Conservation (phyloP, 2,113 vertebrate genomes). For the Mionectes macconnelli region DNA sequence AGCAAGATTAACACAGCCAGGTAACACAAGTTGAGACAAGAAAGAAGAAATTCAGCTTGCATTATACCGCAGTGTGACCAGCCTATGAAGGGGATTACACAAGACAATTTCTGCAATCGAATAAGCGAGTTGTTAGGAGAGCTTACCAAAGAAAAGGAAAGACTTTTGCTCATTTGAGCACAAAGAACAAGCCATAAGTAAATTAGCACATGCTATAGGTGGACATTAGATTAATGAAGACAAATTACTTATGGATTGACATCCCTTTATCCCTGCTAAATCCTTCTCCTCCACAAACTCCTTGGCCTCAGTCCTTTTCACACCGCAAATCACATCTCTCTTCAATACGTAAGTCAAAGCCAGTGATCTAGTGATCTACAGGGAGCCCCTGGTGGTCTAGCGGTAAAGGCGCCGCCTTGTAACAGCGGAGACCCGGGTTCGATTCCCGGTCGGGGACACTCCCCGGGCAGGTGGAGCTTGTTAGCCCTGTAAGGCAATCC, state of each 20-base stretch:
- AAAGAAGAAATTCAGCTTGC: neutral
- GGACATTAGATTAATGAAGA: neutral
- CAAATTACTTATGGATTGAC: rapidly evolving
- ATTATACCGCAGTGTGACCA: neutral
- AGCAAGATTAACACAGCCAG: neutral
- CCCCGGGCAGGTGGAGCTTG: too few relatives aligned
- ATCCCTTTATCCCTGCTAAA: neutral
- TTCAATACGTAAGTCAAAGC: neutral
- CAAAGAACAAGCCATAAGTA: neutral
- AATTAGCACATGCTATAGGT: neutral
- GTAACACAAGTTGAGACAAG: neutral
- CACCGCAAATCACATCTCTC: neutral
- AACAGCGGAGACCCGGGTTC: too few relatives aligned
- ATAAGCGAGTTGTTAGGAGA: neutral
- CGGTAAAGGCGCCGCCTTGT: too few relatives aligned
- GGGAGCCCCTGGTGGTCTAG: too few relatives aligned
- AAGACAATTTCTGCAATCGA: neutral
- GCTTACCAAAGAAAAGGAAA: neutral
- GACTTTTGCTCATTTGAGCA: neutral
- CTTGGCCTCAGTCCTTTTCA: neutral
- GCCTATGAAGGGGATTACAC: neutral
- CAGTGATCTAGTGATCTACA: too few relatives aligned
- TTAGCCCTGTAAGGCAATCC: too few relatives aligned
- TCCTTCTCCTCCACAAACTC: neutral
- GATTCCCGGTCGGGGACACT: too few relatives aligned